phyloP scores from a whole-genome alignment of 2,113 vertebrate genomes.

The Scortum barcoo region DNA sequence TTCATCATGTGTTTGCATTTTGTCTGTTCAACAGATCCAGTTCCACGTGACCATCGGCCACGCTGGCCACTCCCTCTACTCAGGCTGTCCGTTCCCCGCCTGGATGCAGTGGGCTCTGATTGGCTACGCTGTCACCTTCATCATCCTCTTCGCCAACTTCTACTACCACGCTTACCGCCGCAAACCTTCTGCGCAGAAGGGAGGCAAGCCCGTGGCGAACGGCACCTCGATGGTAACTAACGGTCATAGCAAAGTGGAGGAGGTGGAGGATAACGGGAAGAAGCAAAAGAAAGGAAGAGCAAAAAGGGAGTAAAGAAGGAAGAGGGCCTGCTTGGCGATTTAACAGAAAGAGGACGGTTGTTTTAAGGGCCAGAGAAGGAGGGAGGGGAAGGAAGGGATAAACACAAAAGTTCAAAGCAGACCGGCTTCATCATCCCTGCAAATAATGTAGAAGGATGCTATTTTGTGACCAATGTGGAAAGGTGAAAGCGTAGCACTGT shows the following conservation, averaged over 20 bases:
- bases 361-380: conserved; percentile 38
- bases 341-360: conserved; percentile 49
- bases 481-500: conserved; percentile 57
- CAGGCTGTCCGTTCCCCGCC: conserved; percentile 95
- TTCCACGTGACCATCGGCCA: conserved; percentile 98
- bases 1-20: background rate
- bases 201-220: conserved; percentile 86
- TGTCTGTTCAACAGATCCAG: conserved; percentile 87
- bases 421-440: conserved; percentile 31
- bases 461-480: conserved; percentile 66
- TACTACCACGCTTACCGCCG: conserved; percentile 95
- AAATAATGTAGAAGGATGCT: conserved; percentile 55
- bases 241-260: conserved; percentile 86
- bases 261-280: conserved; percentile 89
- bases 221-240: conserved; percentile 85
- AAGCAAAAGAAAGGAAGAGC: conserved; percentile 88
- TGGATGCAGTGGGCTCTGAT: conserved; percentile 99
- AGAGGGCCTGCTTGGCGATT: conserved; percentile 67
- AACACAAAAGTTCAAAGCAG: conserved; percentile 42
- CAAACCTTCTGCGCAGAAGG: conserved; percentile 85
- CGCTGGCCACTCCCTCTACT: conserved; percentile 95
- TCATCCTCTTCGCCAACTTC: conserved; percentile 97
- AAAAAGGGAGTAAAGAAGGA: conserved; percentile 85
- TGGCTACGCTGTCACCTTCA: conserved; percentile 95
- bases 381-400: conserved; percentile 20